phyloP scores from a whole-genome alignment of 2,113 vertebrate species.

The Rynchops niger region DNA sequence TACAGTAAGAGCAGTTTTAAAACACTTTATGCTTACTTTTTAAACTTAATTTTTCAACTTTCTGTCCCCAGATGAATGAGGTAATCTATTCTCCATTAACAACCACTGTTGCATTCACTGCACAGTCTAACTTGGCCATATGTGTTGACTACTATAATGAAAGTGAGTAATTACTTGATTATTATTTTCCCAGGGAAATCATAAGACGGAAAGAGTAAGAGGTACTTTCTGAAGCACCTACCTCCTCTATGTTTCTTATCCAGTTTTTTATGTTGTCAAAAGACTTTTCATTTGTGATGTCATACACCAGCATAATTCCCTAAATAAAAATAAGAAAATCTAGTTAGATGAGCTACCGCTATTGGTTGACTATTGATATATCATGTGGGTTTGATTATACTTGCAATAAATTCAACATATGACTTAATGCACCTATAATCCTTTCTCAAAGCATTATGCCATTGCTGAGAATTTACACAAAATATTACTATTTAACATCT shows the following conservation, averaged over 20 bases:
- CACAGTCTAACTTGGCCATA: neutral
- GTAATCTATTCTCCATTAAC: neutral
- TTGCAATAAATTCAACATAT: neutral
- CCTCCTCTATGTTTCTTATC: constrained; percentile 99
- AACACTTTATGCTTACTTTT: neutral
- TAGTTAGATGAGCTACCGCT: neutral
- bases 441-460: neutral
- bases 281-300: constrained; percentile 97
- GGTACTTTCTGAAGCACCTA: constrained; percentile 57
- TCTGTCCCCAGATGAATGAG: neutral
- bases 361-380: neutral
- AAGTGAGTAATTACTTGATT: neutral
- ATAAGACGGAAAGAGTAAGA: accelerated
- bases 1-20: neutral
- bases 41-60: neutral
- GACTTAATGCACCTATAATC: neutral
- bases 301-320: constrained; percentile 98
- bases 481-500: neutral
- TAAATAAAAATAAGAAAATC: constrained; percentile 54
- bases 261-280: constrained; percentile 99
- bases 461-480: neutral
- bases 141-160: neutral
- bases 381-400: neutral
- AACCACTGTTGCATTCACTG: neutral
- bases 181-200: neutral